Conservation (phyloP, 2,113 vertebrate genomes). For the Coturnix japonica region DNA sequence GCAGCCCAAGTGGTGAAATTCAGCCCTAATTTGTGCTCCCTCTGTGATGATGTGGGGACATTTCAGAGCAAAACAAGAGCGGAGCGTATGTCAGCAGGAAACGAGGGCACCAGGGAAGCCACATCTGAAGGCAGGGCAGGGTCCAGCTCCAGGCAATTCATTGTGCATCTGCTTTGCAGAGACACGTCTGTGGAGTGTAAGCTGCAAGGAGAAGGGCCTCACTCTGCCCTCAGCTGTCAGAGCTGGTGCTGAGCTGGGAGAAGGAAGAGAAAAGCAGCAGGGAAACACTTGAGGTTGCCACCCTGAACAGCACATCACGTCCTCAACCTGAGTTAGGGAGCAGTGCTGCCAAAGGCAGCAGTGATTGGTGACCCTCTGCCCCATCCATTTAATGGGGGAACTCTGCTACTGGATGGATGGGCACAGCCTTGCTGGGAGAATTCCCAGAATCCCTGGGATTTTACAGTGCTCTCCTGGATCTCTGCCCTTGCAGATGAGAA, state of each 20-base stretch:
- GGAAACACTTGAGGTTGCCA: background rate
- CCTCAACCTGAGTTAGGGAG: background rate
- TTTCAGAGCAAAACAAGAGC: accelerated
- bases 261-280: background rate
- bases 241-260: background rate
- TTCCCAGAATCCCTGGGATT: background rate
- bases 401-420: too few relatives aligned
- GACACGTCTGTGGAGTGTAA: background rate
- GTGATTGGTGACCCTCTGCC: too few relatives aligned
- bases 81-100: background rate
- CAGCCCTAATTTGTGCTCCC: background rate
- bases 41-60: background rate
- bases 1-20: background rate
- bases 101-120: background rate
- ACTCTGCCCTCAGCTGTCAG: background rate
- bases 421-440: too few relatives aligned
- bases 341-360: background rate
- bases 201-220: background rate
- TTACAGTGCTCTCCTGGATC: accelerated
- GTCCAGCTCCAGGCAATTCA: background rate
- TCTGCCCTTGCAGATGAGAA: background rate
- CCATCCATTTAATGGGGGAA: too few relatives aligned
- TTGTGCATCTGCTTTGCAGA: background rate
- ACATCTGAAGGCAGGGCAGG: background rate
- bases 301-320: background rate